These are phyloP conservation scores for Sciurus carolinensis DNA, from an alignment of 2,797 vertebrate species.

Conservation along the genomic window DNA sequence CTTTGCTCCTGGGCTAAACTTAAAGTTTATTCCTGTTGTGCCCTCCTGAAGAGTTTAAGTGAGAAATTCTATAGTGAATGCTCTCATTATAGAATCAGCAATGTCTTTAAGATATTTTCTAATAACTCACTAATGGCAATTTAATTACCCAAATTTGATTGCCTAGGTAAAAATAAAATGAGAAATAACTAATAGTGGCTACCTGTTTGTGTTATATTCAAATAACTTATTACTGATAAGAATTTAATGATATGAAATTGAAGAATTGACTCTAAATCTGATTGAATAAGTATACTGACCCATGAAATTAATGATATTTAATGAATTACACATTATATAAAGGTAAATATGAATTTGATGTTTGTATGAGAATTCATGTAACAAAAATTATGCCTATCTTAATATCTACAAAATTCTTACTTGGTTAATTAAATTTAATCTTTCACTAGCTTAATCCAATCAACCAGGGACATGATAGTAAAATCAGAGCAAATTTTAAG, in stretches of 20 bases:
- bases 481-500: constrained; percentile 81
- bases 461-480: constrained; percentile 68
- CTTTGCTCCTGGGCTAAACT: background rate
- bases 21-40: constrained; percentile 5
- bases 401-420: constrained; percentile 81
- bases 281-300: constrained; percentile 80
- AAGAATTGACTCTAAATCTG: constrained; percentile 77
- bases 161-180: constrained; percentile 51
- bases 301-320: constrained; percentile 80
- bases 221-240: constrained; percentile 74
- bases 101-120: background rate
- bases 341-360: constrained; percentile 65
- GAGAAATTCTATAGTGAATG: background rate
- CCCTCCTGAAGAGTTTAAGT: background rate
- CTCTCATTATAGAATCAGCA: background rate
- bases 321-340: constrained; percentile 64
- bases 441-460: constrained; percentile 84
- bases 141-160: constrained; percentile 10
- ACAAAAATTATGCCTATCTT: constrained; percentile 83
- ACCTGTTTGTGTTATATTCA: constrained; percentile 45
- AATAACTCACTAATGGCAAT: background rate
- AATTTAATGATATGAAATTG: constrained; percentile 76
- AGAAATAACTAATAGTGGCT: constrained; percentile 39
- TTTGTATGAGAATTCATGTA: constrained; percentile 52
- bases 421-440: constrained; percentile 84